These are phyloP conservation scores for Boloria selene DNA, from an alignment of 2,888 invertebrate species.

Conservation along the genomic window DNA sequence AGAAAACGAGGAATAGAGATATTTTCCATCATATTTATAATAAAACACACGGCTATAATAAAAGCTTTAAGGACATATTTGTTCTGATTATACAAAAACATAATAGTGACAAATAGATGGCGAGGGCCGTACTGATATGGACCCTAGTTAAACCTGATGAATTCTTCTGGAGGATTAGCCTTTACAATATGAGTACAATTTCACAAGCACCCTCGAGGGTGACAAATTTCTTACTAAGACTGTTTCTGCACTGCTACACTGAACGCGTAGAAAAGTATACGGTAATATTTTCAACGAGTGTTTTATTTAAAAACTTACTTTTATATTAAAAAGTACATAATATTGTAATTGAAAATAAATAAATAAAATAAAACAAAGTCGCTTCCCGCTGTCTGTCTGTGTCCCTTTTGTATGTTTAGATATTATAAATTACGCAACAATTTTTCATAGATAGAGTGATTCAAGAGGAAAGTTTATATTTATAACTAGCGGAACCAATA, in stretches of 20 bases:
- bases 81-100: constrained; percentile 13
- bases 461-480: too few relatives aligned
- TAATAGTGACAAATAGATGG: constrained; percentile 53
- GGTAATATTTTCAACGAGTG: not conserved
- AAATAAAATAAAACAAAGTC: not conserved
- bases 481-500: too few relatives aligned
- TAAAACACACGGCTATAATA: not conserved
- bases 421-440: too few relatives aligned
- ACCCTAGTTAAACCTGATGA: constrained; percentile 69
- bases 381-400: too few relatives aligned
- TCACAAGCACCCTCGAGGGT: constrained; percentile 63
- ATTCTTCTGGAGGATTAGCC: constrained; percentile 75
- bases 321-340: not conserved
- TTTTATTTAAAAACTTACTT: not conserved
- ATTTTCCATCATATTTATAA: too few relatives aligned
- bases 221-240: constrained; percentile 63
- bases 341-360: not conserved
- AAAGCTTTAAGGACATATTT: not conserved
- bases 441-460: too few relatives aligned
- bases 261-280: not conserved
- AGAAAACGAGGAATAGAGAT: too few relatives aligned
- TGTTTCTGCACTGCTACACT: constrained; percentile 42
- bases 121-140: constrained; percentile 65
- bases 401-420: too few relatives aligned
- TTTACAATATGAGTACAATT: constrained; percentile 79